Evolutionary conservation across 2,113 vertebrate genomes (phyloP).

Genomic region (Mus pahari): DNA sequence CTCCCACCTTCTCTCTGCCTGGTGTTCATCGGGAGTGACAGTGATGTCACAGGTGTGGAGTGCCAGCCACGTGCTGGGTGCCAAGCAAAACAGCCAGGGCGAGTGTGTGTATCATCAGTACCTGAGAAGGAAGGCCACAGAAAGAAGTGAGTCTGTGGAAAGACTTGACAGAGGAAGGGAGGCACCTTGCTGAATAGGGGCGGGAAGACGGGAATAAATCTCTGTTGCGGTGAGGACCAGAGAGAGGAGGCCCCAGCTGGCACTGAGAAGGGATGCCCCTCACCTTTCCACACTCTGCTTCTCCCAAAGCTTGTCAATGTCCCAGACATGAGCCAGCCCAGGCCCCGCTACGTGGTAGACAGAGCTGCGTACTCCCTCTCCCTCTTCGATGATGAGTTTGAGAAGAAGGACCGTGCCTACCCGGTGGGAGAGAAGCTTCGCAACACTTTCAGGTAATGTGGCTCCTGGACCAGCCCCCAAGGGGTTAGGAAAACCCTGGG

Average conservation of each 20-base stretch:
- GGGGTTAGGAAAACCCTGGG: background rate
- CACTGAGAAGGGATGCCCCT: slow-evolving; percentile 44
- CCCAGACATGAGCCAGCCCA: slow-evolving; percentile 87
- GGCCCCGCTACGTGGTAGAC: slow-evolving; percentile 91
- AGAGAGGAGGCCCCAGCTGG: slow-evolving; percentile 21
- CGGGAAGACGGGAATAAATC: slow-evolving; percentile 74
- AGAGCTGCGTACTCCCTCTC: slow-evolving; percentile 90
- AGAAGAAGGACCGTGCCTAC: slow-evolving; percentile 92
- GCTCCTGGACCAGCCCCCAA: background rate
- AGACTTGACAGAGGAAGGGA: slow-evolving; percentile 73
- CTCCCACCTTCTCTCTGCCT: slow-evolving; percentile 54
- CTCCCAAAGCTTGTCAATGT: slow-evolving; percentile 74
- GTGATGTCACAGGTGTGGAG: slow-evolving; percentile 74
- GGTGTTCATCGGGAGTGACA: slow-evolving; percentile 45
- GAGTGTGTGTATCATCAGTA: slow-evolving; percentile 74
- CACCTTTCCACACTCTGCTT: slow-evolving; percentile 60
- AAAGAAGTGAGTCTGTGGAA: slow-evolving; percentile 64
- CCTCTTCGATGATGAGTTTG: slow-evolving; percentile 93
- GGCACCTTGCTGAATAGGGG: slow-evolving; percentile 74
- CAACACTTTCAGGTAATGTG: slow-evolving; percentile 91
- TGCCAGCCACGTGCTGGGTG: slow-evolving; percentile 69
- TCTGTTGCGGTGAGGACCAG: slow-evolving; percentile 11
- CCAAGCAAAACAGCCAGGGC: slow-evolving; percentile 79
- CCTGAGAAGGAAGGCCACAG: slow-evolving; percentile 75
- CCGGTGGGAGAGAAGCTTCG: slow-evolving; percentile 91